These are phyloP conservation scores for Peromyscus eremicus DNA, from an alignment of 2,797 vertebrate species.

Conservation along the genomic window DNA sequence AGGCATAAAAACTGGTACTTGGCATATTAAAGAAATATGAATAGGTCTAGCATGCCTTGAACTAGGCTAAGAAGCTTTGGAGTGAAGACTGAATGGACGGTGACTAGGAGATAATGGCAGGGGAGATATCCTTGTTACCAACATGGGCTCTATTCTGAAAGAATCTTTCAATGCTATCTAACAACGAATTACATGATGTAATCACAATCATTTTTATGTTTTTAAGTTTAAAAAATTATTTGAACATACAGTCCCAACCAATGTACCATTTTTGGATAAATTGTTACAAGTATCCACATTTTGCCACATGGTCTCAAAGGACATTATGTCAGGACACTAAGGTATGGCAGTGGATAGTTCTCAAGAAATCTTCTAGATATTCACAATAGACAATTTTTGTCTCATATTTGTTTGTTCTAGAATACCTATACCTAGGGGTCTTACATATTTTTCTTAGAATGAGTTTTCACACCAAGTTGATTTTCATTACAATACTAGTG, in stretches of 20 bases:
- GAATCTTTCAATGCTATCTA: neutral
- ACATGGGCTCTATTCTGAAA: neutral
- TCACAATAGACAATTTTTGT: conserved; percentile 27
- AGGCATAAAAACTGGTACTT: too few species aligned
- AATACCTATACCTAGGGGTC: conserved; percentile 23
- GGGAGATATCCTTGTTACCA: neutral
- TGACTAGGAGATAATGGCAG: neutral
- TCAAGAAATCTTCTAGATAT: conserved; percentile 16
- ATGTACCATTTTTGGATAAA: neutral
- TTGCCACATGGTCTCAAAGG: neutral
- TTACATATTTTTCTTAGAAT: conserved; percentile 35
- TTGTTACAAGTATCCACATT: neutral
- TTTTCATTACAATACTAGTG: conserved; percentile 59
- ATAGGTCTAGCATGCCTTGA: neutral
- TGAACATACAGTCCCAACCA: neutral
- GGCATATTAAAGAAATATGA: neutral
- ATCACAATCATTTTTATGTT: neutral
- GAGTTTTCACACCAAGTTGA: conserved; percentile 50
- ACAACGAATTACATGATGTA: neutral
- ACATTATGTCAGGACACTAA: neutral
- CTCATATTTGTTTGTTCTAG: neutral
- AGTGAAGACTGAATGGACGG: neutral
- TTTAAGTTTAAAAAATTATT: neutral
- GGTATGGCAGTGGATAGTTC: neutral
- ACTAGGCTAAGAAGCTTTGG: neutral